Evolutionary conservation across 2,888 invertebrate genomes (phyloP), one percentile per base, ranked within the genome.

Genomic region (Augiades crinisus): DNA sequence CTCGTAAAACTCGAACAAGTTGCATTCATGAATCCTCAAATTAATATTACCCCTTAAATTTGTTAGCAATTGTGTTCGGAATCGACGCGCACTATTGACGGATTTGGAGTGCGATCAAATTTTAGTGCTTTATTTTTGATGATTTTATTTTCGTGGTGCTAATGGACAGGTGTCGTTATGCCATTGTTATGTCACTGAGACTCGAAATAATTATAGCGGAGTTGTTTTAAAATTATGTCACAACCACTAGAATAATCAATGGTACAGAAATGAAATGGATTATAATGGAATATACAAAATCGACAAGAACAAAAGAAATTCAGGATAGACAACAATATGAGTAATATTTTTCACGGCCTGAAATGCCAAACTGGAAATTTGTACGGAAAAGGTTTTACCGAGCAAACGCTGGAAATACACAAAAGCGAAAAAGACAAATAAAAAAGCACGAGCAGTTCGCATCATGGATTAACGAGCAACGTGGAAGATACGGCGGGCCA

Each of bases 1-100:
- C 75, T 75, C 72, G 70, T 73, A 70, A 68, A 61, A 65, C 75
- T 75, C 73, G 70, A 74, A 72, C 69, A 61, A 65, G 61, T 52
- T 43, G 19, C 16, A 54, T 54, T 55, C 41, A 50, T 34, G 7
- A 24, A 53, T 51, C 12, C 8, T n/a, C 1, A 27, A 3, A 27
- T 10, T 27, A 10, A 27, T 10, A 27, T 27, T n/a, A n/a, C n/a
- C n/a, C 27, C 27, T n/a, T 10, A 57, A 51, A 34, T 46, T 49
- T 47, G 52, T 55, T 53, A 53, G n/a, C n/a, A 54, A 33, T 49
- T 45, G 49, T 54, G 52, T 54, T 40, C 40, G 44, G 38, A 55
- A 47, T 53, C 49, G 14, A 50, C 43, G 24, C 21, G 19, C 14
- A 16, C 13, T 43, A 49, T 49, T 24, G 44, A 51, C 22, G 36